Evolutionary conservation across 2,113 vertebrate genomes (phyloP), one percentile per base, ranked within the genome.

Genomic region (Nicator chloris): DNA sequence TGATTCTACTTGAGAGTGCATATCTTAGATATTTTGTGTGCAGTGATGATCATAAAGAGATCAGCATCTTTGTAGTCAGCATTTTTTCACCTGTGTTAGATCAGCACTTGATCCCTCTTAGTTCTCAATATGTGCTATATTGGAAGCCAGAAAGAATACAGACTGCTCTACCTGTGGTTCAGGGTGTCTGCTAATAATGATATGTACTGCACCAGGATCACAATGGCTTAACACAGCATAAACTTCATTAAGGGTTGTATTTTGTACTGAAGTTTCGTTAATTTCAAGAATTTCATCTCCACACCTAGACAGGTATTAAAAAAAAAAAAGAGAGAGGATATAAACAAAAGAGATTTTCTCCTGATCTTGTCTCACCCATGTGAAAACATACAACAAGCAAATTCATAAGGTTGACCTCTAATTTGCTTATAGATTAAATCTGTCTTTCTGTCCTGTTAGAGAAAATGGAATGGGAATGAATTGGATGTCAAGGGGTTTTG

Each of bases 251-350:
- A 99, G 98, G 1, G 98, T 98, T 97, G 98, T 98, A 93, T 98
- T 99, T 96, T 98, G 98, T 35, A 99, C 98, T 28, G 98, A 98
- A 5, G 97, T 98, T 86, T 98, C 98, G 0, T 98, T 98, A 94
- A 99, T 98, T 96, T 99, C 99, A 90, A 99, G 98, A 19, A 99
- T 98, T 97, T 99, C 99, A 80, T 99, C 99, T 5, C 99, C 99
- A 82, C 98, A 99, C 94, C 99, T 99, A 70, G 27, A 68, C 30
- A 70, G 60, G 33, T 19, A 64, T 28, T 69, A 8, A 53, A 37
- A 18, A n/a, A 30, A 82, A 35, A 79, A 78, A 50, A 18, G 8
- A 42, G 30, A 73, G 5, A 64, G 2, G 4, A 15, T 33, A 14
- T 70, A 40, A 96, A 49, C 15, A 76, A 40, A 45, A 5, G 4